Evolutionary conservation across 2,888 invertebrate genomes (phyloP).

Genomic region (Trichacis sp.): DNA sequence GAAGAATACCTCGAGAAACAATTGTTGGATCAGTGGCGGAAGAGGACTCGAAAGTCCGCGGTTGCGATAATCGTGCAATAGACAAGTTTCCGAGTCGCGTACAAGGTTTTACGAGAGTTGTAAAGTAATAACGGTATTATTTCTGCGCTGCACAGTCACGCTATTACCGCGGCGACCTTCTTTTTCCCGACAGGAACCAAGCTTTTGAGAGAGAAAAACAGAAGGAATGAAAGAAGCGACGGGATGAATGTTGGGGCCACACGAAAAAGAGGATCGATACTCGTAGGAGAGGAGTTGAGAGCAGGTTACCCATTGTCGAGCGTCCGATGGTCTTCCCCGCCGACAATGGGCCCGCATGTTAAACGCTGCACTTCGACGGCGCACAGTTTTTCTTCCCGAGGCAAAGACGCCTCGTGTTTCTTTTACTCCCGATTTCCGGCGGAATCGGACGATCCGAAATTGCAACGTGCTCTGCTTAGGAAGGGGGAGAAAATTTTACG

Average conservation of each 20-base stretch:
- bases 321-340: constrained; percentile 51
- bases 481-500: too few relatives aligned
- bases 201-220: constrained; percentile 22
- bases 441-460: too few relatives aligned
- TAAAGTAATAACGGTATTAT: constrained; percentile 46
- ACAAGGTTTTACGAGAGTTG: constrained; percentile 42
- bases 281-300: constrained; percentile 43
- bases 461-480: too few relatives aligned
- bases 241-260: constrained; percentile 25
- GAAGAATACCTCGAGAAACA: too few relatives aligned
- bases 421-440: constrained; percentile 39
- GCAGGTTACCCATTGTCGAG: constrained; percentile 50
- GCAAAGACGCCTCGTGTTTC: constrained; percentile 34
- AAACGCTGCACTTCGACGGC: constrained; percentile 53
- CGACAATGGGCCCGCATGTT: constrained; percentile 61
- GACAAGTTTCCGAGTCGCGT: constrained; percentile 30
- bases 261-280: constrained; percentile 49
- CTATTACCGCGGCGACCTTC: constrained; percentile 25
- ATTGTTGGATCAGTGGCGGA: too few relatives aligned
- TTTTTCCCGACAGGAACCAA: constrained; percentile 34
- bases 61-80: constrained; percentile 25
- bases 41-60: not conserved
- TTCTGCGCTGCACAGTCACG: constrained; percentile 35
- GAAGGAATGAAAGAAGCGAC: constrained; percentile 13
- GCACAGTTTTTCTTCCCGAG: constrained; percentile 38